Base-by-base conservation (phyloP, 2,888 invertebrate genomes). In the Dynastes grantii region DNA sequence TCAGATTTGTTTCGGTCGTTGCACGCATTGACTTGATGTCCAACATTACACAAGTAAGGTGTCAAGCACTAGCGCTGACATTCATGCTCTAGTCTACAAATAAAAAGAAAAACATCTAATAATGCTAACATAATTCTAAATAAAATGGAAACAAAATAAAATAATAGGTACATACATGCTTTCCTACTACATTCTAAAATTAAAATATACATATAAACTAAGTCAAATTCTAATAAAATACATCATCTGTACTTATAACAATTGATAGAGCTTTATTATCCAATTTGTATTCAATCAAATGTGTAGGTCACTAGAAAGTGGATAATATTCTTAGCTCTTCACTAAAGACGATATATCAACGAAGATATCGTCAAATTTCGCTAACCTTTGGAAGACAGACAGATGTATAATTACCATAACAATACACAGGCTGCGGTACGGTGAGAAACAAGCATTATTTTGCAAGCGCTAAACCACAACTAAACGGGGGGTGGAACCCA, bases 11-110 rank as follows among this genome's bases (percentile, higher is more conserved):
- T 86, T 93, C 93, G 87, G 91, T 91, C 90, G 93, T 93, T 91
- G 93, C 92, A 90, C 94, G 93, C 90, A 92, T 91, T 87, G 94
- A 94, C 91, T 94, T 92, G 91, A 92, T 92, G 90, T 92, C 92
- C 92, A 92, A 92, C 93, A 93, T 93, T 92, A 91, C 92, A 91
- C 90, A 90, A 86, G 86, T 80, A 81, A 81, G 81, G 80, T 83
- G 79, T 82, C 84, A 84, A 83, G 84, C 84, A 83, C 83, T 84
- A 84, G 45, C 45, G 84, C 83, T 81, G 82, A 85, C 83, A 85
- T 84, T 84, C 85, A 85, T 84, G 85, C 85, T 84, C 84, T 82
- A 83, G 79, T 81, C 83, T 83, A 82, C 81, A 83, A 79, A 77
- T 63, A 64, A 64, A 76, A 75, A 83, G 78, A 76, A 32, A 51